Evolutionary conservation across 1,140 invertebrate genomes (phyloP), one percentile per base, ranked within the genome.

Genomic region (Drosophila pectinifera): DNA sequence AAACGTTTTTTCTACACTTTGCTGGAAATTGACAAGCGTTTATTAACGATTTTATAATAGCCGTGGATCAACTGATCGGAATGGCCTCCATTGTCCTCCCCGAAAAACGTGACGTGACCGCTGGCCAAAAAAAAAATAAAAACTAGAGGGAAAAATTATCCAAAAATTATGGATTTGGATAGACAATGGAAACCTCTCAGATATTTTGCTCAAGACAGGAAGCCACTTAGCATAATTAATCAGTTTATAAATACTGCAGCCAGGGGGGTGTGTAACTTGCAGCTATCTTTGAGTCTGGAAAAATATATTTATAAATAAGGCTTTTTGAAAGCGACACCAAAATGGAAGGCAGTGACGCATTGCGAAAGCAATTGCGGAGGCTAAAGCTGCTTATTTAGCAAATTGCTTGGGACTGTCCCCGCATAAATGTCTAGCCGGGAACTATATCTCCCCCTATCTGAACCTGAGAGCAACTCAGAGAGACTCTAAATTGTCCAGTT

Each of bases 31-130:
- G 84, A 89, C 84, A 89, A 89, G 84, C 84, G 84, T 88, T 89
- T 90, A 89, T 89, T 89, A 89, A 89, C 84, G 84, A 89, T 80
- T 76, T 89, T 90, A 89, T 89, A 89, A 89, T 89, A 75, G 84
- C 84, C 64, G 59, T 69, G 64, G 80, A 83, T 82, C 79, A 80
- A 79, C 70, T 59, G 83, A 82, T 86, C 83, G 49, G 49, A 83
- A 77, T 68, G 75, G 54, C 42, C 77, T 72, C 59, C 75, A 79
- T 88, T 86, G 67, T 80, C 78, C 82, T 76, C 64, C 51, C 36
- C 22, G 26, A 46, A 57, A 78, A 80, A 65, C 79, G 75, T 83
- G 83, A 80, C 84, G 73, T 89, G 84, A 89, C 80, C 83, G 78
- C 45, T 74, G 64, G 45, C 57, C 11, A 45, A 72, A n/a, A n/a